Evolutionary conservation across 2,113 vertebrate species (phyloP), one percentile per base, ranked within the genome.

Genomic region (Ceyx cyanopectus): DNA sequence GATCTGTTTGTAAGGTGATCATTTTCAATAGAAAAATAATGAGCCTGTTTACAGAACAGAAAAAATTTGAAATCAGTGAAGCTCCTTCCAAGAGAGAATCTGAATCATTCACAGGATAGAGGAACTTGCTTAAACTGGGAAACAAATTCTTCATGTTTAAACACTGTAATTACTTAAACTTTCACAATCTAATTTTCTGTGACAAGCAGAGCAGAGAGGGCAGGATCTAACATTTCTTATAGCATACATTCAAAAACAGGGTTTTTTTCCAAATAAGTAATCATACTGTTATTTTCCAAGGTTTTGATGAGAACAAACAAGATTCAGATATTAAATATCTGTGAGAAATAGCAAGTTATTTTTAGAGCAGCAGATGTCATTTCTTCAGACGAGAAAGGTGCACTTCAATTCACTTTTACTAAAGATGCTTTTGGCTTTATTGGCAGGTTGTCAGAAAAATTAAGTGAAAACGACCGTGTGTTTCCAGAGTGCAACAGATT

Each of bases 391-490:
- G 81, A 89, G 70, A 77, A 82, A 89, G 67, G 60, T 91, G n/a
- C n/a, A 53, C 21, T 91, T 86, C 56, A 89, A 84, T 70, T 92
- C 69, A 22, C 48, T 83, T 90, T 56, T 82, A 15, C 75, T 92
- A 80, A 91, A 60, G n/a, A 77, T n/a, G 57, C 18, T 79, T 94
- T 61, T 63, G 89, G 56, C 58, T 89, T 76, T 73, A 74, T 63
- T 93, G 94, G 81, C 72, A 56, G 20, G 6, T n/a, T 69, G 62
- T 91, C 81, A 92, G 87, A 89, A 95, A 89, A 95, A 91, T 74
- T 69, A 82, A 94, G 67, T 77, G 81, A 92, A 82, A 91, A 79
- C 2, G 14, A 76, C 51, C 58, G 30, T 20, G 8, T 3, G 1
- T 62, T 93, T 91, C 78, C 87, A 89, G 85, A 93, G 62, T 77